A percentile compares a stretch with the other conserved stretches of the same genome.
Evolutionary conservation across 2,113 vertebrate genomes (phyloP).

Genomic region (Ascaphus truei): DNA sequence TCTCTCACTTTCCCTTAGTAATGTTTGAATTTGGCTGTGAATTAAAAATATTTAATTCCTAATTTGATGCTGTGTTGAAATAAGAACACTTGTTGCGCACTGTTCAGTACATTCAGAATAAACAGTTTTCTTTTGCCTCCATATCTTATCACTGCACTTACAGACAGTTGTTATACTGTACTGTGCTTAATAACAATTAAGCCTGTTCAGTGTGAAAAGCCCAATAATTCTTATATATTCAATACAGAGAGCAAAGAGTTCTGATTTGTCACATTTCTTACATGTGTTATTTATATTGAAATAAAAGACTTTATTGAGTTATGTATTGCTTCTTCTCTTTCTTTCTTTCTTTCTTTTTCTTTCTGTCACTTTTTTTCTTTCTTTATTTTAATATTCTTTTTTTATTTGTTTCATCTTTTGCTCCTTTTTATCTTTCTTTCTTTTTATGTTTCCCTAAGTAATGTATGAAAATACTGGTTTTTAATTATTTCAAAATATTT

Average conservation of each 20-base stretch:
- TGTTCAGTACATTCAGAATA: constrained; percentile 10
- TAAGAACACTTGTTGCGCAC: constrained; percentile 11
- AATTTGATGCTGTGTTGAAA: constrained; percentile 10
- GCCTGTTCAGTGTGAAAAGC: neutral
- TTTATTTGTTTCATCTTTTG: no score
- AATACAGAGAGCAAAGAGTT: no score
- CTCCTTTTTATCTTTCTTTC: neutral
- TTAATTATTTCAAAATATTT: constrained; percentile 14
- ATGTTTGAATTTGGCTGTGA: constrained; percentile 2
- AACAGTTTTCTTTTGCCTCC: constrained; percentile 30
- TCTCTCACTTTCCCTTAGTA: no score
- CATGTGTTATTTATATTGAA: neutral
- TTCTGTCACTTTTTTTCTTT: no score
- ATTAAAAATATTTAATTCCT: constrained; percentile 11
- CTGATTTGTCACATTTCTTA: neutral
- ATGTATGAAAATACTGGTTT: constrained; percentile 1
- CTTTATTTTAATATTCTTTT: no score
- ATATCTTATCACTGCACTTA: constrained; percentile 27
- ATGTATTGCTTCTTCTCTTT: neutral
- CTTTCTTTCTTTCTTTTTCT: neutral
- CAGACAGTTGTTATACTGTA: constrained; percentile 22
- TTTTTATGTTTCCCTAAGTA: no score
- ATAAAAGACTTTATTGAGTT: neutral
- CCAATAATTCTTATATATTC: no score
- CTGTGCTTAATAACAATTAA: constrained; percentile 23